Percentiles rank a stretch among this genome's conserved stretches.
Evolutionary conservation across 2,888 invertebrate species (phyloP).

Genomic region (Hofmannophila pseudospretella): DNA sequence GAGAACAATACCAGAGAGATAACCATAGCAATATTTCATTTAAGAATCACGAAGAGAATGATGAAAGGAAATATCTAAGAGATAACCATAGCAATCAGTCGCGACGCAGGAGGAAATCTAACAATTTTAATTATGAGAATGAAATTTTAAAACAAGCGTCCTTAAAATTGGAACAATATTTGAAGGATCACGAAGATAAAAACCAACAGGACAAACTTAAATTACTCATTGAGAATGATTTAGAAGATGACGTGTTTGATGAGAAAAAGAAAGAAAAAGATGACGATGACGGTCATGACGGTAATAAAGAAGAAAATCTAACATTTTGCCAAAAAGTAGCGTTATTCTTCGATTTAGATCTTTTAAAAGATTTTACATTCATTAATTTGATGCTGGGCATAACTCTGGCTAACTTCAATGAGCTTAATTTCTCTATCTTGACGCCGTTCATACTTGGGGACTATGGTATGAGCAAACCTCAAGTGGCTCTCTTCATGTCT

Average conservation of each 20-base stretch:
- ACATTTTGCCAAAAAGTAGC: conserved; percentile 76
- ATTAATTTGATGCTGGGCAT: conserved; percentile 84
- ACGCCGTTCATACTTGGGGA: conserved; percentile 86
- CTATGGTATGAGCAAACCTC: conserved; percentile 76
- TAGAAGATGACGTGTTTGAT: conserved; percentile 48
- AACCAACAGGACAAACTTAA: conserved; percentile 44
- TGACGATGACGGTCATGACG: conserved; percentile 26
- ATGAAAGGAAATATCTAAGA: conserved; percentile 63
- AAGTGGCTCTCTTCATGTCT: conserved; percentile 84
- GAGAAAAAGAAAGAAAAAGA: conserved; percentile 28
- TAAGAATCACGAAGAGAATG: conserved; percentile 58
- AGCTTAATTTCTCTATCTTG: conserved; percentile 84
- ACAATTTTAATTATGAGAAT: conserved; percentile 79
- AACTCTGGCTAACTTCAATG: conserved; percentile 83
- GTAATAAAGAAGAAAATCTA: conserved; percentile 30
- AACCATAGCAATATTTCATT: conserved; percentile 60
- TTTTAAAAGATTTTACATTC: conserved; percentile 82
- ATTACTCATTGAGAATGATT: conserved; percentile 41
- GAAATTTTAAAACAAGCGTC: conserved; percentile 78
- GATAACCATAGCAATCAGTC: conserved; percentile 70
- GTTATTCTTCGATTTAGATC: conserved; percentile 83
- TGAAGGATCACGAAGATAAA: conserved; percentile 53
- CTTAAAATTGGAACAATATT: conserved; percentile 69
- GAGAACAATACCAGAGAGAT: conserved; percentile 58
- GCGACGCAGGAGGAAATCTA: conserved; percentile 56